Conservation (phyloP, 2,113 vertebrate species). For the Prionailurus bengalensis region DNA sequence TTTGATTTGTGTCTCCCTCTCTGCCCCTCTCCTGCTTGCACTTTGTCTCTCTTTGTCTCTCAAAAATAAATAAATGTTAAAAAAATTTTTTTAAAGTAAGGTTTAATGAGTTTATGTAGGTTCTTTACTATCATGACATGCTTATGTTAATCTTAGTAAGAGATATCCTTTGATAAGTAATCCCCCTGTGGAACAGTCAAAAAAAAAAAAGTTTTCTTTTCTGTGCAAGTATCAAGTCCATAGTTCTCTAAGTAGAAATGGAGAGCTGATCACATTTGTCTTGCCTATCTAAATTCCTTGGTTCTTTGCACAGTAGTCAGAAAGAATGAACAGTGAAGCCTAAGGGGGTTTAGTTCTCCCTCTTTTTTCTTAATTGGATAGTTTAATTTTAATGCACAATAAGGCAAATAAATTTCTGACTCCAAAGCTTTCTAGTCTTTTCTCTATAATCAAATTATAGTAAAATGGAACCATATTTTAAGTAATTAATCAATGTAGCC, state of each 20-base stretch:
- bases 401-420: neutral
- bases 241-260: neutral
- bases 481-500: neutral
- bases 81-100: neutral
- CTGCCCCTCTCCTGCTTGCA: too few species aligned
- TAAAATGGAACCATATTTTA: neutral
- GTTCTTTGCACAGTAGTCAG: neutral
- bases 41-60: too few species aligned
- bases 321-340: neutral
- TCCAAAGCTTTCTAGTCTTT: constrained; percentile 16
- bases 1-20: too few species aligned
- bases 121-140: neutral
- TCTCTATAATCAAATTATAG: neutral
- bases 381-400: constrained; percentile 29
- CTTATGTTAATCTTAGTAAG: neutral
- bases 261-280: neutral
- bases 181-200: neutral
- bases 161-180: neutral
- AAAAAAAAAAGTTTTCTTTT: neutral
- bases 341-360: neutral
- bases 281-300: neutral
- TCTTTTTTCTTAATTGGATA: neutral
- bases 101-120: neutral
- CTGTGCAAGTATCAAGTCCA: neutral
- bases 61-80: too few species aligned